A percentile compares a stretch with the other conserved stretches of the same genome.
phyloP scores from a whole-genome alignment of 2,797 vertebrate genomes.

The Sebastes matsubarae region DNA sequence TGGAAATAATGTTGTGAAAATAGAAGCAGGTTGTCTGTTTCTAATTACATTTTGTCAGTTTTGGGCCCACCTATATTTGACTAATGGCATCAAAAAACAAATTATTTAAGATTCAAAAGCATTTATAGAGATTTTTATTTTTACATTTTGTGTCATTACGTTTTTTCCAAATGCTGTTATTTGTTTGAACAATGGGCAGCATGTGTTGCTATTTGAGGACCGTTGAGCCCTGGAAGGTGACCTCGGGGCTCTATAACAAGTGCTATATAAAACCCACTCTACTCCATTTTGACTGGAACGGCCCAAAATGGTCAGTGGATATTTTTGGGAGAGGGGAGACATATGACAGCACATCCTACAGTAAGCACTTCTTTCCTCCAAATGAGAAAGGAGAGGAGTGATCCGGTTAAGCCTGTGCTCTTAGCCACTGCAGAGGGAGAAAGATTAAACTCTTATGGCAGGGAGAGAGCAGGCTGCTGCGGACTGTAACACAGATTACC shows the following conservation, averaged over 20 bases:
- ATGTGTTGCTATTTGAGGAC: background rate
- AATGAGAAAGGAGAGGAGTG: slow-evolving; percentile 70
- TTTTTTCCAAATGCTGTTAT: background rate
- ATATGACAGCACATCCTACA: slow-evolving; percentile 60
- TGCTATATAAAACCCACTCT: slow-evolving; percentile 37
- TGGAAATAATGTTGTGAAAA: background rate
- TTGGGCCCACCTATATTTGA: background rate
- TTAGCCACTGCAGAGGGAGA: slow-evolving; percentile 66
- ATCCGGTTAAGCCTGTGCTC: slow-evolving; percentile 74
- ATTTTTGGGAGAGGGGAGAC: slow-evolving; percentile 57
- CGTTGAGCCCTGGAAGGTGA: slow-evolving; percentile 20
- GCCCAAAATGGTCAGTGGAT: slow-evolving; percentile 53
- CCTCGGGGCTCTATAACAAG: slow-evolving; percentile 16
- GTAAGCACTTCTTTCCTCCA: slow-evolving; percentile 61
- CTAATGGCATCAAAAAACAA: background rate
- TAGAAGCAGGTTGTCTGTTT: background rate
- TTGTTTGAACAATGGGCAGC: background rate
- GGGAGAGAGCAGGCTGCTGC: slow-evolving; percentile 67
- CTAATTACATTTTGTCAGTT: background rate
- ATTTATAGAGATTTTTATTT: background rate
- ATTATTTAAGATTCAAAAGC: background rate
- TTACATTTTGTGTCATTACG: background rate
- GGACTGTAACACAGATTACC: slow-evolving; percentile 67
- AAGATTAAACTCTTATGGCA: slow-evolving; percentile 76
- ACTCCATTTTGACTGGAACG: slow-evolving; percentile 45